A percentile compares a stretch with the other conserved stretches of the same genome.
Evolutionary conservation across 2,797 vertebrate species (phyloP).

Genomic region (Poecilia gillii): DNA sequence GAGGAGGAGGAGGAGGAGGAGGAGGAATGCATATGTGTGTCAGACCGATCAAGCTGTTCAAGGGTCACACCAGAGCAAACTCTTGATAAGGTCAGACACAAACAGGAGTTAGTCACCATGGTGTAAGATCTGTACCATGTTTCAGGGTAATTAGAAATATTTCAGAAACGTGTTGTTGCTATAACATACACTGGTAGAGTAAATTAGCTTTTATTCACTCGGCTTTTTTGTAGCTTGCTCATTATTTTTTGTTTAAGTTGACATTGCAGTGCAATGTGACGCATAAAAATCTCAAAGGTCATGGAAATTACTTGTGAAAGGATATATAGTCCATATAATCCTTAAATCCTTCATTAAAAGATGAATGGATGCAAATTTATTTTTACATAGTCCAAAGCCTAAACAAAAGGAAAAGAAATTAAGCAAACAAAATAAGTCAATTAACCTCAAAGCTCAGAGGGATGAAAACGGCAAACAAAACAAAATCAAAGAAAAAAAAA

Average conservation of each 20-base stretch:
- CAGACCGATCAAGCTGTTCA: conserved; percentile 73
- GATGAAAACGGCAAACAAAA: neutral
- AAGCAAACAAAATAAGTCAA: neutral
- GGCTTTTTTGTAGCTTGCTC: neutral
- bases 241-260: conserved; percentile 11
- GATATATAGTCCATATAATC: neutral
- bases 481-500: neutral
- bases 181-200: neutral
- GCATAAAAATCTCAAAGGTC: conserved; percentile 2
- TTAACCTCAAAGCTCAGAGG: neutral
- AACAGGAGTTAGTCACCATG: conserved; percentile 31
- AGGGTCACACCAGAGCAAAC: conserved; percentile 58
- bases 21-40: conserved; percentile 61
- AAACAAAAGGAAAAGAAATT: neutral
- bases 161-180: conserved; percentile 18
- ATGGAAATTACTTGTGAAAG: conserved; percentile 11
- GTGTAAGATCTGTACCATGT: conserved; percentile 21
- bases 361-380: neutral
- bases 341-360: conserved; percentile 1
- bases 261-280: neutral
- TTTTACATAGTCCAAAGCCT: neutral
- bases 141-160: conserved; percentile 37
- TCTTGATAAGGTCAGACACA: conserved; percentile 58
- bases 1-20: conserved; percentile 57
- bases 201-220: conserved; percentile 6